Evolutionary conservation across 2,797 vertebrate genomes (phyloP).

Genomic region (Gila robusta): DNA sequence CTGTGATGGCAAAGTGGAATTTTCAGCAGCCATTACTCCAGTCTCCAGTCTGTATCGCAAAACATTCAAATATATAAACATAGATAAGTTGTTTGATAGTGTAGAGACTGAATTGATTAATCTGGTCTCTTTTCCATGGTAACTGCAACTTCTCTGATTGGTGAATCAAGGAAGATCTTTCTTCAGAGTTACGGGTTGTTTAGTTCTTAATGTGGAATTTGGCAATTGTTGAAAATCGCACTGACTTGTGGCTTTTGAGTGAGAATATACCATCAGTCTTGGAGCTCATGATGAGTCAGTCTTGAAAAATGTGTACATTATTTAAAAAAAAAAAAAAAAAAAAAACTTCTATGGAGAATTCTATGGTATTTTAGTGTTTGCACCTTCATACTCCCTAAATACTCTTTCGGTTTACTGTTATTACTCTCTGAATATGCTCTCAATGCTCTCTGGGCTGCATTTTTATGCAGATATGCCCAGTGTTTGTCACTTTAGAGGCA

Average conservation of each 20-base stretch:
- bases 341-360: not conserved
- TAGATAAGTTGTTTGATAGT: not conserved
- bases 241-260: not conserved
- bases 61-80: not conserved
- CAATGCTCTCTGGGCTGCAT: not conserved
- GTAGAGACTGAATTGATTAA: not conserved
- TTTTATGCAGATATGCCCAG: not conserved
- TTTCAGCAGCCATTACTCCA: not conserved
- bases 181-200: not conserved
- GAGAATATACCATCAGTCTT: not conserved
- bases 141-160: not conserved
- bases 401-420: not conserved
- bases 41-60: not conserved
- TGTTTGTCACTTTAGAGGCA: conserved; percentile 1
- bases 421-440: not conserved
- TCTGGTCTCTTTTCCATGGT: not conserved
- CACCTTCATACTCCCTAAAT: not conserved
- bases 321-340: not conserved
- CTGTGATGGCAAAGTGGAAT: not conserved
- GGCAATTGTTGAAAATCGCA: not conserved
- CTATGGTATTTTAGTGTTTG: not conserved
- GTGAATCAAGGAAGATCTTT: not conserved
- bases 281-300: not conserved
- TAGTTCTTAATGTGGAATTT: not conserved
- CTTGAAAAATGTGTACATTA: not conserved